Evolutionary conservation across 2,113 vertebrate species (phyloP), one percentile per base, ranked within the genome.

Genomic region (Myotis brandtii): DNA sequence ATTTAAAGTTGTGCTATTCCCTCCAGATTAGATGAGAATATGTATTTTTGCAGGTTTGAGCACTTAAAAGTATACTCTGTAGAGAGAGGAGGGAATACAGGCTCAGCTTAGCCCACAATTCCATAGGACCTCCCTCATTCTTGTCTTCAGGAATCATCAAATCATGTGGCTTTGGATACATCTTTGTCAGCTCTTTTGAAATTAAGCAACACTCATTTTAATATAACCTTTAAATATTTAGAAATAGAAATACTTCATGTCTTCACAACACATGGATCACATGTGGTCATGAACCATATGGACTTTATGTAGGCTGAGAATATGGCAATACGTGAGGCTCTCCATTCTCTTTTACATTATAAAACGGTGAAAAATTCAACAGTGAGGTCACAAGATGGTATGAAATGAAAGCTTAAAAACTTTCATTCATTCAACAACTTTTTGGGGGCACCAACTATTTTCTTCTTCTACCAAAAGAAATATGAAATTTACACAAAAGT

Each of bases 151-250:
- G 21, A 73, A 50, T 86, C 69, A 75, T 34, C 52, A 81, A 70
- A 62, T 86, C 43, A 37, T 21, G 40, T 40, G 43, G 6, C 59
- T 92, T 81, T 76, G 40, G 37, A 66, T 54, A 23, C 7, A 27
- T 62, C n/a, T 85, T 93, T 54, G 62, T 84, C 52, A 81, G n/a
- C 30, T 75, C 37, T 85, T 96, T 84, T 43, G 32, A 95, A 93
- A 95, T 86, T 79, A 95, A 72, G 62, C 25, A 86, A 82, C 64
- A 87, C 64, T 96, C 34, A 72, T 43, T 93, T 93, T 82, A 62
- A 84, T 46, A 66, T 75, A 56, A 76, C 82, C 43, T 95, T 80
- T 70, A 64, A 76, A 83, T 40, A 86, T n/a, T 62, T 83, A 73
- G 69, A 81, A 94, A 76, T 72, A 62, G 67, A 76, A 93, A 48